A percentile compares a stretch with the other conserved stretches of the same genome.
These are phyloP conservation scores for Sebastes glaucus DNA, from an alignment of 2,797 vertebrate genomes.

Conservation along the genomic window DNA sequence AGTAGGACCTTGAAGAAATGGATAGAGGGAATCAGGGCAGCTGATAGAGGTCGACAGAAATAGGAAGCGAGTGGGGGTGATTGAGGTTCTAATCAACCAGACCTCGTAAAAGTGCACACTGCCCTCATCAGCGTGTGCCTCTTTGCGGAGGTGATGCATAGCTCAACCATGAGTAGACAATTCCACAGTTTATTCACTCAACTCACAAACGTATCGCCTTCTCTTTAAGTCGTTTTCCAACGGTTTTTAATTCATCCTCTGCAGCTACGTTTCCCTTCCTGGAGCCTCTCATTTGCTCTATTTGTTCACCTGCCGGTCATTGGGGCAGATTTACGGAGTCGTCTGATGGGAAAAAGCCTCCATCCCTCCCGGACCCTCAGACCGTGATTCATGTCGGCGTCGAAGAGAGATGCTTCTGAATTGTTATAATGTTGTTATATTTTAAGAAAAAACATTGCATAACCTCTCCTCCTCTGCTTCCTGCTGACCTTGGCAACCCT, in stretches of 20 bases:
- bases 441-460: conserved; percentile 24
- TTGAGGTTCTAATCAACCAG: neutral
- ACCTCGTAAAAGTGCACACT: neutral
- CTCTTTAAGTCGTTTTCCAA: conserved; percentile 58
- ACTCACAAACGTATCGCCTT: conserved; percentile 16
- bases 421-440: neutral
- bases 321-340: conserved; percentile 63
- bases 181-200: conserved; percentile 48
- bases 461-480: neutral
- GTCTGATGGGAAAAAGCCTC: conserved; percentile 18
- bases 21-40: conserved; percentile 7
- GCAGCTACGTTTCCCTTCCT: conserved; percentile 27
- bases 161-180: conserved; percentile 30
- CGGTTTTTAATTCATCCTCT: conserved; percentile 45
- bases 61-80: conserved; percentile 20
- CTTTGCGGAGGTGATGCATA: conserved; percentile 28
- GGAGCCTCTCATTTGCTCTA: conserved; percentile 56
- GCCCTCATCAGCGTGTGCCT: neutral
- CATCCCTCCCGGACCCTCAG: neutral
- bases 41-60: conserved; percentile 21
- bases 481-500: conserved; percentile 19
- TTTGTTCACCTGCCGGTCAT: conserved; percentile 77
- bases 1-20: conserved; percentile 7
- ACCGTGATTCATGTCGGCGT: conserved; percentile 31
- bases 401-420: conserved; percentile 16